These are phyloP conservation scores for Lacerta bilineata DNA, from an alignment of 2,797 vertebrate genomes.

Conservation along the genomic window DNA sequence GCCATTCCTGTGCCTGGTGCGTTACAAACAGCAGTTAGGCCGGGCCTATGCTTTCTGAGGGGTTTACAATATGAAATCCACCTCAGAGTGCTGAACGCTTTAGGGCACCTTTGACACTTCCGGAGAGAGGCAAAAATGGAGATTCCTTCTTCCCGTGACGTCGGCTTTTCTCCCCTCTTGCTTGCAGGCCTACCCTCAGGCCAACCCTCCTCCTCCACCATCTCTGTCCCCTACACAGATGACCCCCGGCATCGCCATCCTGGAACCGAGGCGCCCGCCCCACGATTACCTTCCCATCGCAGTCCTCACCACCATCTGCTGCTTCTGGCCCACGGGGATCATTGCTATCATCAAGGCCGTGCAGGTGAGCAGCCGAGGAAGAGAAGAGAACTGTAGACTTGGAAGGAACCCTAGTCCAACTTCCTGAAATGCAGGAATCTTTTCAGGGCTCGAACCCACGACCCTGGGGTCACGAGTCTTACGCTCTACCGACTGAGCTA, in stretches of 20 bases:
- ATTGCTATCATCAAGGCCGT: constrained; percentile 96
- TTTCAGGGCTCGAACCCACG: too few relatives aligned
- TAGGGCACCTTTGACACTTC: not conserved
- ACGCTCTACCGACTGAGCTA: too few relatives aligned
- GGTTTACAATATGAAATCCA: not conserved
- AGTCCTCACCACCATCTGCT: constrained; percentile 94
- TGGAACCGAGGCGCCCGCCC: constrained; percentile 90
- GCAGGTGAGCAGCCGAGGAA: constrained; percentile 81
- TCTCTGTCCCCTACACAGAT: constrained; percentile 90
- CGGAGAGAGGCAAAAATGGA: not conserved
- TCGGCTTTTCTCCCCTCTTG: not conserved
- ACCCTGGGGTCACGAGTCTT: too few relatives aligned
- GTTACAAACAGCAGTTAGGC: too few relatives aligned
- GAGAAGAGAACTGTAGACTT: too few relatives aligned
- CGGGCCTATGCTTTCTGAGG: too few relatives aligned
- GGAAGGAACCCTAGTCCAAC: too few relatives aligned
- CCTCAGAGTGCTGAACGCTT: not conserved
- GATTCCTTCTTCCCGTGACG: not conserved
- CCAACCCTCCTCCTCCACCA: constrained; percentile 78
- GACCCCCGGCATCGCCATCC: constrained; percentile 88
- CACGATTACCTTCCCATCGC: constrained; percentile 96
- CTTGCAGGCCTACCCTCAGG: constrained; percentile 82
- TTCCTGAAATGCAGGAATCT: too few relatives aligned
- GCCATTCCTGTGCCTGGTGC: too few relatives aligned
- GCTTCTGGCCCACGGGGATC: constrained; percentile 96